phyloP scores from a whole-genome alignment of 2,888 invertebrate genomes.

The Crematogaster levior region DNA sequence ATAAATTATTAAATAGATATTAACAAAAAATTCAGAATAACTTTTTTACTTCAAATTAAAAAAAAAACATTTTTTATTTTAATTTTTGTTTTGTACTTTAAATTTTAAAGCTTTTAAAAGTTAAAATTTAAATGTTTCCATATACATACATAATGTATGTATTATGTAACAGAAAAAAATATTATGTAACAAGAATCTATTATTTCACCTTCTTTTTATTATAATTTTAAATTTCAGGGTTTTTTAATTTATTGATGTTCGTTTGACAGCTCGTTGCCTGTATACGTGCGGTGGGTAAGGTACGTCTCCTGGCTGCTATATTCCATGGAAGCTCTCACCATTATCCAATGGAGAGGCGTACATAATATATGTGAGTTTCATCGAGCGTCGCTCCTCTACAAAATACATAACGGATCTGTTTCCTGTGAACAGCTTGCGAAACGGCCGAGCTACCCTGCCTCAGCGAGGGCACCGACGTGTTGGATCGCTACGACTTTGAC shows the following conservation, averaged over 20 bases:
- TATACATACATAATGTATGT: not conserved
- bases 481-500: slow-evolving; percentile 91
- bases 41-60: too few relatives aligned
- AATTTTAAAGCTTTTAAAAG: not conserved
- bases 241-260: not conserved
- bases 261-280: slow-evolving; percentile 89
- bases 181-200: too few relatives aligned
- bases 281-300: slow-evolving; percentile 91
- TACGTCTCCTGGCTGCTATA: slow-evolving; percentile 95
- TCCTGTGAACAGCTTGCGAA: slow-evolving; percentile 87
- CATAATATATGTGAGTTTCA: slow-evolving; percentile 90
- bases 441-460: slow-evolving; percentile 90
- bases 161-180: too few relatives aligned
- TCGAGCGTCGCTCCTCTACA: not conserved
- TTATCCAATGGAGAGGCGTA: slow-evolving; percentile 93
- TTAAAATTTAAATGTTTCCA: not conserved
- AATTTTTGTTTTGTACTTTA: too few relatives aligned
- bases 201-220: not conserved
- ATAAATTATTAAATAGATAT: too few relatives aligned
- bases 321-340: slow-evolving; percentile 93
- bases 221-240: not conserved
- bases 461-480: slow-evolving; percentile 90
- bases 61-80: too few relatives aligned
- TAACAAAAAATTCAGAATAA: too few relatives aligned
- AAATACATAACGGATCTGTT: slow-evolving; percentile 9